Evolutionary conservation across 2,113 vertebrate species (phyloP).

Genomic region (Bubo bubo): DNA sequence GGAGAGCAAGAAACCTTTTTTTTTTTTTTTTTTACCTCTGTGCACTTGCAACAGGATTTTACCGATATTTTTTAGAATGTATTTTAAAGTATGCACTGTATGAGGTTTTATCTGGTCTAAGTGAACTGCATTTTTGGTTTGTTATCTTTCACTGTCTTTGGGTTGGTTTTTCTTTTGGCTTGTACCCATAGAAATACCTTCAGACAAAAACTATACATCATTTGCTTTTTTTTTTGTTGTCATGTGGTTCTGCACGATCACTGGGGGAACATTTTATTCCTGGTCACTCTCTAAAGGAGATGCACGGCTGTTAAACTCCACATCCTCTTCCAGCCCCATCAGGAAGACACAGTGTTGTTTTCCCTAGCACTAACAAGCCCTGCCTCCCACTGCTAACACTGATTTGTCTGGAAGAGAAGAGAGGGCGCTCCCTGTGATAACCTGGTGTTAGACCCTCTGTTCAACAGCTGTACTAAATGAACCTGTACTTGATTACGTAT

Average conservation of each 20-base stretch:
- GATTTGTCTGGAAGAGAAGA: slow-evolving; percentile 38
- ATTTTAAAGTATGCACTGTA: background rate
- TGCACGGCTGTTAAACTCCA: background rate
- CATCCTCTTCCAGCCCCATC: background rate
- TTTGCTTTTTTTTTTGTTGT: background rate
- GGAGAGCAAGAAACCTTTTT: background rate
- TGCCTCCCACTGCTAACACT: slow-evolving; percentile 24
- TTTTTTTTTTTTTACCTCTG: background rate
- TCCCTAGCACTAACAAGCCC: background rate
- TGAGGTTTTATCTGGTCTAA: background rate
- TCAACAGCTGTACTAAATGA: slow-evolving; percentile 67
- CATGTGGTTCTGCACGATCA: background rate
- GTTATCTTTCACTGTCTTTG: background rate
- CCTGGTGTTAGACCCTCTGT: slow-evolving; percentile 21
- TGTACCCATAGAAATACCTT: background rate
- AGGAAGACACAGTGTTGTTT: background rate
- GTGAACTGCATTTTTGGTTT: background rate
- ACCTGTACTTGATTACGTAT: slow-evolving; percentile 55
- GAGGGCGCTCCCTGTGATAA: slow-evolving; percentile 25
- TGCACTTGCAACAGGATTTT: background rate
- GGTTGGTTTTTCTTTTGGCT: background rate
- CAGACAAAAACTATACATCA: background rate
- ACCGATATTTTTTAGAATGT: background rate
- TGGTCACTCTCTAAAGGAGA: background rate
- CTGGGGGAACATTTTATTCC: background rate